Base-by-base conservation (phyloP, 2,113 vertebrate species). In the Tautogolabrus adspersus region DNA sequence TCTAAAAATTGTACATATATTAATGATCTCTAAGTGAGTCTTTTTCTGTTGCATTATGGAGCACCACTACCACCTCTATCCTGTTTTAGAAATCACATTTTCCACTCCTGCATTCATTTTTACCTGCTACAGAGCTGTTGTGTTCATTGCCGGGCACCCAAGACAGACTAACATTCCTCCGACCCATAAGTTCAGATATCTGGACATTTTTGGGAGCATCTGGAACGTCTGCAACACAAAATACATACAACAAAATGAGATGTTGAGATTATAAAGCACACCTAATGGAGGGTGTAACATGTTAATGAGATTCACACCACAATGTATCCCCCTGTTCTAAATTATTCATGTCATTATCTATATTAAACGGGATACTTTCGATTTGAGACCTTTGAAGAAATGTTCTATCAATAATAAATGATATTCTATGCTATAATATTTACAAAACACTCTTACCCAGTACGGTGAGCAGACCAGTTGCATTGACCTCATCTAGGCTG, bases 61-160 rank as follows among this genome's bases (percentile, higher is more conserved):
- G 26, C 40, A 44, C 51, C 0, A 19, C 47, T 1, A 26, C 52
- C 1, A 30, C 47, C 1, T 7, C 13, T 15, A 12, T 6, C 5
- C 3, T 18, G 12, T 52, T 13, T 26, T 30, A 66, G 30, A 56
- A 40, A 19, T 26, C 30, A 66, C 19, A 51, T 38, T 56, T 42
- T 21, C 19, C 44, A 34, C 56, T 54, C 49, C 49, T 26, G 15
- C 11, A 30, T 18, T 26, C 23, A 69, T 5, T 3, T 68, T 37
- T 95, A 99, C 98, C 97, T 44, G 88, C 96, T n/a, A 97, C 59
- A 23, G 94, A 93, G 82, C 97, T 98, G 85, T 96, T 97, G 67
- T 97, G 96, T 67, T 87, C 94, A 26, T 93, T 93, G 10, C 96
- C 96, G 1, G 95, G 93, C 19, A 72, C 81, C 98, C 98, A 99